Evolutionary conservation across 2,113 vertebrate genomes (phyloP).

Genomic region (Crotophaga sulcirostris): DNA sequence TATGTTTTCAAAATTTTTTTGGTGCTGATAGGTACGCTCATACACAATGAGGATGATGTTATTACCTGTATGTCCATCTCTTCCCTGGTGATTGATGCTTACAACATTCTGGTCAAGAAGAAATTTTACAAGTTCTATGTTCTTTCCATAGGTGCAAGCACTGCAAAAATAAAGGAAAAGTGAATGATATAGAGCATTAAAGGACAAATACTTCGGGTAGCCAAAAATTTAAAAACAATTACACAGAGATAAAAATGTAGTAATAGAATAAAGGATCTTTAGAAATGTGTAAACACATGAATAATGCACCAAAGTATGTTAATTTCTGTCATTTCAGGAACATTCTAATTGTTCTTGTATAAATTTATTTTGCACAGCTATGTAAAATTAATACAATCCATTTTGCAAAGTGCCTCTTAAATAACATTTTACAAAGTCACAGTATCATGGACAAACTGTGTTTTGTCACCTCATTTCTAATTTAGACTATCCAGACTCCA

Average conservation of each 20-base stretch:
- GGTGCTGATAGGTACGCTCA: not conserved
- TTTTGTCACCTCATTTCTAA: not conserved
- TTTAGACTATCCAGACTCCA: not conserved
- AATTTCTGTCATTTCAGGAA: not conserved
- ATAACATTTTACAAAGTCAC: not conserved
- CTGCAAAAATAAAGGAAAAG: constrained; percentile 65
- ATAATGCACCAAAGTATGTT: not conserved
- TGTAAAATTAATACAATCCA: not conserved
- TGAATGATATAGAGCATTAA: not conserved
- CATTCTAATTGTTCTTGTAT: not conserved
- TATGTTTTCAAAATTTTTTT: not conserved
- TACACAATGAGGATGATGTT: rapidly evolving
- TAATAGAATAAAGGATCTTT: not conserved
- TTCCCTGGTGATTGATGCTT: constrained; percentile 91
- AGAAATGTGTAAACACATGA: not conserved
- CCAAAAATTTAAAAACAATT: not conserved
- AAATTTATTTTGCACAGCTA: not conserved
- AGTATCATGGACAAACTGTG: not conserved
- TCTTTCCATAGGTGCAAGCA: constrained; percentile 93
- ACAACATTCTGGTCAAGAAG: constrained; percentile 88
- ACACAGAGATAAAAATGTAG: not conserved
- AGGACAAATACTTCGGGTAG: not conserved
- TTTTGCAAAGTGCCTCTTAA: not conserved
- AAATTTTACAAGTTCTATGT: constrained; percentile 90
- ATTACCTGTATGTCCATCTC: constrained; percentile 93